Conservation (phyloP, 2,888 invertebrate species). For the Heliconius erato region DNA sequence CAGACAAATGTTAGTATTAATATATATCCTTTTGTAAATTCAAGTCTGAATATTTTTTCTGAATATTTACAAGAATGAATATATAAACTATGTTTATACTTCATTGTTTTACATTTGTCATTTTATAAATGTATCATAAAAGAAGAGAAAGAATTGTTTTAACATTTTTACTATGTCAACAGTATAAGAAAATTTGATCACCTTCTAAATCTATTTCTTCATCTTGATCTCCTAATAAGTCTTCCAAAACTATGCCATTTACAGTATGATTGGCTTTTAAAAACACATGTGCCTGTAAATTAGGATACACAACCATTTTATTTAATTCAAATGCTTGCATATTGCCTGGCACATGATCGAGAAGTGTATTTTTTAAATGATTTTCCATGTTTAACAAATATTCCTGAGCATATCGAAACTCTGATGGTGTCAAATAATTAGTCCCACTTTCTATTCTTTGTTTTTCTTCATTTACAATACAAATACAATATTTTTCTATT, state of each 20-base stretch:
- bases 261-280: constrained; percentile 90
- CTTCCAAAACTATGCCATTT: constrained; percentile 90
- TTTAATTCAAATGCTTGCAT: constrained; percentile 88
- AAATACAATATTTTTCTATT: constrained; percentile 92
- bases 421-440: constrained; percentile 90
- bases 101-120: too few species aligned
- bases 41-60: not conserved
- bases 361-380: constrained; percentile 88
- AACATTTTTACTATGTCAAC: not conserved
- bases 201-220: constrained; percentile 91
- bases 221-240: constrained; percentile 88
- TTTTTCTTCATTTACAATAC: constrained; percentile 91
- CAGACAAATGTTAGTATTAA: not conserved
- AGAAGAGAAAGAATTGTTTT: not conserved
- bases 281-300: constrained; percentile 93
- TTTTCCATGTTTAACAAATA: constrained; percentile 83
- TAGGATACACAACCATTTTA: constrained; percentile 89
- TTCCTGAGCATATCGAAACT: constrained; percentile 91
- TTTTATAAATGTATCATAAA: not conserved
- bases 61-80: too few species aligned
- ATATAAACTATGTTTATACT: too few species aligned
- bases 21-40: not conserved
- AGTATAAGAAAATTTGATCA: constrained; percentile 47
- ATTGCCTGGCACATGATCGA: constrained; percentile 92
- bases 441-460: constrained; percentile 84